phyloP scores from a whole-genome alignment of 2,888 invertebrate species.

The Drosophila pegasa region DNA sequence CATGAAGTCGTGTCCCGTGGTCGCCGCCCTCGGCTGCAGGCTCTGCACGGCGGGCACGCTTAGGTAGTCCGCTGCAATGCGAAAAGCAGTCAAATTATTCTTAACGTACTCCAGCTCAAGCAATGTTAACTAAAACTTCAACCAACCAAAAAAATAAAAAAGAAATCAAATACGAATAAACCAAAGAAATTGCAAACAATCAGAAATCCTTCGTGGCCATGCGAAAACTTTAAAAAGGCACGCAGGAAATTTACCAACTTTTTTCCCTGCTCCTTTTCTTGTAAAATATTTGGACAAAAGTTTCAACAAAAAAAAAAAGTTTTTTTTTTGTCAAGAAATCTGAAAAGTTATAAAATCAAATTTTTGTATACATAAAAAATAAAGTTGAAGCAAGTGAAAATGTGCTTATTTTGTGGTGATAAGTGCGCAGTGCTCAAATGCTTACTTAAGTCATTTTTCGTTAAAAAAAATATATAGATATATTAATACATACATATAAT shows the following conservation, averaged over 20 bases:
- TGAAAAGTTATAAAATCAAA: constrained; percentile 58
- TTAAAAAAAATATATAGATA: background rate
- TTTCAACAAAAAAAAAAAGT: constrained; percentile 28
- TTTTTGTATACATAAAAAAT: constrained; percentile 20
- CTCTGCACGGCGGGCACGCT: constrained; percentile 86
- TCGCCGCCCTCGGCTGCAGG: constrained; percentile 89
- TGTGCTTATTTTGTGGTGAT: constrained; percentile 14
- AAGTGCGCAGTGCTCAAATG: constrained; percentile 7
- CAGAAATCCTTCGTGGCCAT: constrained; percentile 49
- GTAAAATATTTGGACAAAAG: constrained; percentile 49
- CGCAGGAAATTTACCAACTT: constrained; percentile 31
- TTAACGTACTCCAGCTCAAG: constrained; percentile 33
- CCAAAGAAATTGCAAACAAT: constrained; percentile 33
- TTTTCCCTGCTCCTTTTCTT: constrained; percentile 14
- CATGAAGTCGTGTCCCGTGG: constrained; percentile 89
- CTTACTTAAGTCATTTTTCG: background rate
- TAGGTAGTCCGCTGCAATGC: constrained; percentile 86
- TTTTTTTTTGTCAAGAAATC: background rate
- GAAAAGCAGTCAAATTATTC: constrained; percentile 45
- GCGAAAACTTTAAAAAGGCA: constrained; percentile 59
- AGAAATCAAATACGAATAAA: background rate
- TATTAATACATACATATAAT: no score
- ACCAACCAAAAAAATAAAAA: constrained; percentile 9
- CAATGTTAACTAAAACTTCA: constrained; percentile 61
- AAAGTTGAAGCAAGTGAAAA: constrained; percentile 41